Conservation (phyloP, 1,140 invertebrate genomes). For the Hypsibius dujardini region DNA sequence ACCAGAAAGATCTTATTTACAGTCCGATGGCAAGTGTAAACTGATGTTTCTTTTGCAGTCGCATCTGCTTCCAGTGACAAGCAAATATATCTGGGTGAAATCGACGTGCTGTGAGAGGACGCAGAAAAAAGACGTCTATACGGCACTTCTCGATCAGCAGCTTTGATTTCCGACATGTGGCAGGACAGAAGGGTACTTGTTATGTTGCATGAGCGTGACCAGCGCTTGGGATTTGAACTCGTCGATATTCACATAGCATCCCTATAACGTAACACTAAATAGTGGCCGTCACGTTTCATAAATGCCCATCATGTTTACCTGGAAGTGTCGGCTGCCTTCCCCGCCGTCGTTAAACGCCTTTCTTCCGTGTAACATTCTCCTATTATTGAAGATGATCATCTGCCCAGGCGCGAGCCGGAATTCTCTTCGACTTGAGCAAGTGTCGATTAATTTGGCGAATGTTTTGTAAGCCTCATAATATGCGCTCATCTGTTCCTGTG, state of each 20-base stretch:
- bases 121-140: neutral
- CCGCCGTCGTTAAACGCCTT: neutral
- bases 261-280: neutral
- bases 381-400: neutral
- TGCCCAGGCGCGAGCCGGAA: neutral
- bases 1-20: no score
- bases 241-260: conserved; percentile 11
- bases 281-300: no score
- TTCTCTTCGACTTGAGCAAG: neutral
- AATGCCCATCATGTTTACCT: neutral
- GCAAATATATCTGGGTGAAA: conserved; percentile 84
- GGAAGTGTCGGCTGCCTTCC: neutral
- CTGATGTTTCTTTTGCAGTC: conserved; percentile 43
- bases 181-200: neutral
- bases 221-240: conserved; percentile 14
- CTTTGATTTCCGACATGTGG: conserved; percentile 13
- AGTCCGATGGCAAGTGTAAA: neutral
- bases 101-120: conserved; percentile 39
- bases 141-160: neutral
- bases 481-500: neutral
- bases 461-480: neutral
- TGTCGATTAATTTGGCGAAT: neutral
- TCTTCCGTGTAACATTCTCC: neutral
- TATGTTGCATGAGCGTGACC: neutral
- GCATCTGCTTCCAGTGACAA: conserved; percentile 88